Evolutionary conservation across 2,888 invertebrate species (phyloP).

Genomic region (Watsonalla cultraria): DNA sequence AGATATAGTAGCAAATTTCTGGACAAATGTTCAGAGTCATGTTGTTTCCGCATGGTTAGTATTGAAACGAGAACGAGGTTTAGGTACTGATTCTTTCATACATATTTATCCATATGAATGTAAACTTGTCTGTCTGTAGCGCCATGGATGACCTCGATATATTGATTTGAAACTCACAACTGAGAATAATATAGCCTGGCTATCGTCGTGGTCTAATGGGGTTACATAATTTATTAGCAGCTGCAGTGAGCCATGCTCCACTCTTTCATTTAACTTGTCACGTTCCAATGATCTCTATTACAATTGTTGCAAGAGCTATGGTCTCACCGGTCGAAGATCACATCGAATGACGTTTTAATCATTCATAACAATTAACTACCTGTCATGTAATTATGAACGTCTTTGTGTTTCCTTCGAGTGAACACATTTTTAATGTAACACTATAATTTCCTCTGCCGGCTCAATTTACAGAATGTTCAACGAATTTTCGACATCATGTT

Average conservation of each 20-base stretch:
- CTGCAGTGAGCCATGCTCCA: conserved; percentile 32
- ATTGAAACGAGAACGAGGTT: conserved; percentile 10
- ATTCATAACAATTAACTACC: conserved; percentile 22
- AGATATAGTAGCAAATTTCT: conserved; percentile 27
- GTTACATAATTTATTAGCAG: conserved; percentile 44
- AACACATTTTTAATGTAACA: too few species aligned
- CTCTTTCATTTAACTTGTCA: conserved; percentile 34
- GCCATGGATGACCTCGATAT: conserved; percentile 13
- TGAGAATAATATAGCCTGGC: conserved; percentile 25
- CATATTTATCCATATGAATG: too few species aligned
- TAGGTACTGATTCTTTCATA: background rate
- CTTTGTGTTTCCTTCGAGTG: too few species aligned
- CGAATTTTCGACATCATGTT: too few species aligned
- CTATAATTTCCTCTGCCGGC: too few species aligned
- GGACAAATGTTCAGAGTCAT: conserved; percentile 13
- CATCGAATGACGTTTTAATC: conserved; percentile 24
- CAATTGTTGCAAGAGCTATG: conserved; percentile 20
- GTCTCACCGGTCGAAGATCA: conserved; percentile 16
- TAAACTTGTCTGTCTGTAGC: too few species aligned
- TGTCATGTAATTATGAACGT: conserved; percentile 34
- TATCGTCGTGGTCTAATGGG: conserved; percentile 23
- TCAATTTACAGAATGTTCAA: too few species aligned
- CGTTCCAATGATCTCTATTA: conserved; percentile 29
- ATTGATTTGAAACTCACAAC: conserved; percentile 42
- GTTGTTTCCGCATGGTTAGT: conserved; percentile 23